Evolutionary conservation across 2,113 vertebrate genomes (phyloP).

Genomic region (Reinhardtius hippoglossoides): DNA sequence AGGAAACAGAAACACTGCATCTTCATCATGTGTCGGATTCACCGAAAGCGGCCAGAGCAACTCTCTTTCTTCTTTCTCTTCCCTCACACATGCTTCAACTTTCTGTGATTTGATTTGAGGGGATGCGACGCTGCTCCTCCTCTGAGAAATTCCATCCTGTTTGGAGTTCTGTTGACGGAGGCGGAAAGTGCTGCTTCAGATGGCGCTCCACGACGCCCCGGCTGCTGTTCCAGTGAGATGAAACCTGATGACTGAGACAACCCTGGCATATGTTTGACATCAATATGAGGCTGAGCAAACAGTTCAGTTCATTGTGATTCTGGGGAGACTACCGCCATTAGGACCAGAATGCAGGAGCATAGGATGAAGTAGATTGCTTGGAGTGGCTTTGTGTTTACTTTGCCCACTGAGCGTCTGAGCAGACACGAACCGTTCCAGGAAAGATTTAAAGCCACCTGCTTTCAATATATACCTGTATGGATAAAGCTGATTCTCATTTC

Average conservation of each 20-base stretch:
- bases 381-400: conserved; percentile 60
- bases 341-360: conserved; percentile 43
- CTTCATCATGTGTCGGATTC: conserved; percentile 46
- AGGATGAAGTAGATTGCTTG: conserved; percentile 41
- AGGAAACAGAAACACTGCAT: conserved; percentile 52
- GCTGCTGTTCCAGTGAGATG: conserved; percentile 20
- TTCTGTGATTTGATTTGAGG: conserved; percentile 20
- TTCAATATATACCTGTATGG: conserved; percentile 51
- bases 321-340: conserved; percentile 36
- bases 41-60: conserved; percentile 30
- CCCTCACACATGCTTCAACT: conserved; percentile 17
- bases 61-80: conserved; percentile 12
- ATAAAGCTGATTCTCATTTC: conserved; percentile 18
- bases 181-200: conserved; percentile 49
- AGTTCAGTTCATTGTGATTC: conserved; percentile 56
- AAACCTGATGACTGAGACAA: conserved; percentile 46
- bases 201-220: background rate
- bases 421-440: conserved; percentile 52
- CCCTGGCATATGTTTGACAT: conserved; percentile 58
- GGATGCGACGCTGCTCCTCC: background rate
- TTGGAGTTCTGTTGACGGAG: conserved; percentile 29
- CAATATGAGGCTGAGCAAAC: conserved; percentile 46
- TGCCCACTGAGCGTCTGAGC: conserved; percentile 50
- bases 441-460: conserved; percentile 53
- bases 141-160: conserved; percentile 46